Evolutionary conservation across 2,113 vertebrate genomes (phyloP), one percentile per base, ranked within the genome.

Genomic region (Corydoras maculifer): DNA sequence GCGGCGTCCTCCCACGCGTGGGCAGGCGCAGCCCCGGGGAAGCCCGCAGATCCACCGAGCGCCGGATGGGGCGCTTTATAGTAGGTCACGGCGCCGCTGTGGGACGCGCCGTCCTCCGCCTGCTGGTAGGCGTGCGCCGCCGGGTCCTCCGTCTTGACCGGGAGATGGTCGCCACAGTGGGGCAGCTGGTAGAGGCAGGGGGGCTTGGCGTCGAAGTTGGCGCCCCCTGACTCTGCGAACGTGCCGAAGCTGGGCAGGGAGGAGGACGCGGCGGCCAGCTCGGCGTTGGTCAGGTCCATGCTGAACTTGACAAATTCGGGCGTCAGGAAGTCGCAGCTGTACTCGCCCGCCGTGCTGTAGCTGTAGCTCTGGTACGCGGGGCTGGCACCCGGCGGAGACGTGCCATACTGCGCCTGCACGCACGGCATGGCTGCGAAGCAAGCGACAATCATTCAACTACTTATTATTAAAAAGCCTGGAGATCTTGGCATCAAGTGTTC

Each of bases 251-350:
- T 90, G 85, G 93, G 90, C 66, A 93, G 90, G 77, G 94, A 91
- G 77, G 94, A 94, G 71, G 96, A 87, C 79, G 92, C 91, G 77
- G 91, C 91, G 66, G 92, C 90, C 86, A 95, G 87, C 80, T 98
- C 97, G 62, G 93, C 95, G 92, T 98, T 99, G 79, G 95, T 96
- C 65, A 98, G 92, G 86, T 99, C 97, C 97, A 99, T 99, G 92
- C 96, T 98, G 90, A 97, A 99, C 92, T 99, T 99, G 82, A 98
- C 96, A 68, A 98, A 98, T 90, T 99, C 97, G 79, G 97, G 95
- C 13, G 94, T 98, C 82, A 98, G 86, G 89, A 98, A 95, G 84
- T 97, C 96, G 87, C 94, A 94, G 93, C 91, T 92, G 89, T 93
- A 94, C 79, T 95, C 95, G 81, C 87, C 91, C 77, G 90, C 86